These are phyloP conservation scores for Hylomyscus alleni DNA, from an alignment of 2,797 vertebrate genomes.

Conservation along the genomic window DNA sequence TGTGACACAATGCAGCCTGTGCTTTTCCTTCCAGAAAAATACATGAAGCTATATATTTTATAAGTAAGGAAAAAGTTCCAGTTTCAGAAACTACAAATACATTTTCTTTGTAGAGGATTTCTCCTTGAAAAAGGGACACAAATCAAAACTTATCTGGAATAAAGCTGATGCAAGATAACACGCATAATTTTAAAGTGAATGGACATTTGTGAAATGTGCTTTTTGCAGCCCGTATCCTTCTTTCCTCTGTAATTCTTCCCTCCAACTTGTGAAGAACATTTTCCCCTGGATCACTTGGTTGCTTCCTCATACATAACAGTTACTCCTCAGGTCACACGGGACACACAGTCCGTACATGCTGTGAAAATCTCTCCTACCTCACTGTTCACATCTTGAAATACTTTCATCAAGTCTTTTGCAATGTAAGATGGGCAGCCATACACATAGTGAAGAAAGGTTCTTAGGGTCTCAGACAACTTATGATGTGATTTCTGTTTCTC, in stretches of 20 bases:
- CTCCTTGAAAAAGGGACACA: background rate
- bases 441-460: slow-evolving; percentile 90
- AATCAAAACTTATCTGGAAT: slow-evolving; percentile 18
- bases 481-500: slow-evolving; percentile 86
- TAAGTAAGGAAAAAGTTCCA: background rate
- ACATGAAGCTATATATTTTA: background rate
- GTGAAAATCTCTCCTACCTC: slow-evolving; percentile 88
- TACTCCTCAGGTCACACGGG: background rate
- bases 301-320: background rate
- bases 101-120: background rate
- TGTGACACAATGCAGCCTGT: background rate
- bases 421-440: slow-evolving; percentile 93
- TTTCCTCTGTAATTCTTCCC: background rate
- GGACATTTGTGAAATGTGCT: background rate
- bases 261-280: background rate
- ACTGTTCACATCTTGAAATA: slow-evolving; percentile 90
- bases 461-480: slow-evolving; percentile 88
- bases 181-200: background rate
- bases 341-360: background rate
- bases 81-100: background rate
- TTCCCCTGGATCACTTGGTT: background rate
- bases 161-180: background rate
- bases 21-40: background rate
- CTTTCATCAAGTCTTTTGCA: slow-evolving; percentile 90
- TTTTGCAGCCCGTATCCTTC: background rate